phyloP scores from a whole-genome alignment of 2,888 invertebrate species.

The Hofmannophila pseudospretella region DNA sequence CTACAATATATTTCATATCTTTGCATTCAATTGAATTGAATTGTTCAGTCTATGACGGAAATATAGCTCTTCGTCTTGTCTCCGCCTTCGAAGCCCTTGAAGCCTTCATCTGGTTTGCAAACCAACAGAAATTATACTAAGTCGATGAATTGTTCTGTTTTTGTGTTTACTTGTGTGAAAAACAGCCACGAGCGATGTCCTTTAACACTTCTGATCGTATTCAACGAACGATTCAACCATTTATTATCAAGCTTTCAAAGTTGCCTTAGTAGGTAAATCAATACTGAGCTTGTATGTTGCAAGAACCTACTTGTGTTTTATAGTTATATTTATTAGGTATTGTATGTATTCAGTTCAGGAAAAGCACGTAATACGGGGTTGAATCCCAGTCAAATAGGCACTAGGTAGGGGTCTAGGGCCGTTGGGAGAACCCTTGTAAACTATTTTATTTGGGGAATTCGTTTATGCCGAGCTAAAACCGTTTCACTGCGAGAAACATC shows the following conservation, averaged over 20 bases:
- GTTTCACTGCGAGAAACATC: neutral
- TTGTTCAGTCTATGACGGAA: neutral
- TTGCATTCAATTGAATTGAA: neutral
- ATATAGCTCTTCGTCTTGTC: neutral
- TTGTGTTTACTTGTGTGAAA: no score
- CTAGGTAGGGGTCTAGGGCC: slow-evolving; percentile 36
- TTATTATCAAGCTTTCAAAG: no score
- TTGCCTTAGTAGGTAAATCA: no score
- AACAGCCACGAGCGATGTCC: no score
- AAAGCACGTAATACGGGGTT: slow-evolving; percentile 25
- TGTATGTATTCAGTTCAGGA: slow-evolving; percentile 25
- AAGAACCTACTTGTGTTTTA: neutral
- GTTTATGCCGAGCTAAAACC: slow-evolving; percentile 1
- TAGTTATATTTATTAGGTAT: slow-evolving; percentile 15
- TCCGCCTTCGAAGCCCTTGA: slow-evolving; percentile 20
- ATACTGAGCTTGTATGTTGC: no score
- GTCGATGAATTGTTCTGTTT: no score
- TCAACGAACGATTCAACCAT: no score
- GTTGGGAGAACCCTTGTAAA: slow-evolving; percentile 46
- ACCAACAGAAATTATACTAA: slow-evolving; percentile 32
- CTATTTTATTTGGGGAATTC: slow-evolving; percentile 43
- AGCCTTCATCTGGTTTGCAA: slow-evolving; percentile 27
- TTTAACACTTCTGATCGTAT: no score
- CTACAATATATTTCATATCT: neutral
- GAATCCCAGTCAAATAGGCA: slow-evolving; percentile 35